Conservation (phyloP, 2,888 invertebrate genomes). For the Dicyrtomina minuta region DNA sequence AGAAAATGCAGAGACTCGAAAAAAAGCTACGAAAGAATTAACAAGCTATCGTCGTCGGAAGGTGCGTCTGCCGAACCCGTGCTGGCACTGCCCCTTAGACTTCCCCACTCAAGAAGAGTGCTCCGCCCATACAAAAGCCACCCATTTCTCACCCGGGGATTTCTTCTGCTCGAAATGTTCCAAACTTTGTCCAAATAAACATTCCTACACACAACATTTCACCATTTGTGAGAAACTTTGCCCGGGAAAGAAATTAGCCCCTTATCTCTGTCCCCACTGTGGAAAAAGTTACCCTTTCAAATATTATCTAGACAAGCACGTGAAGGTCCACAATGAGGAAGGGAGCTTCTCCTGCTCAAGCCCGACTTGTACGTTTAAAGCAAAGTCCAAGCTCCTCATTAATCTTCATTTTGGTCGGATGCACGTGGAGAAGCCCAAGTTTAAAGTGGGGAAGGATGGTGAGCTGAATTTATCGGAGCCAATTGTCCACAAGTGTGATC, state of each 20-base stretch:
- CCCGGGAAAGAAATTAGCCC: not conserved
- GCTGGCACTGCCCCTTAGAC: conserved; percentile 15
- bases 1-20: too few relatives aligned
- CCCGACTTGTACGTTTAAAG: not conserved
- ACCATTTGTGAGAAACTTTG: not conserved
- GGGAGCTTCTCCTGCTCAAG: not conserved
- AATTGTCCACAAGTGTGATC: not conserved
- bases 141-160: not conserved
- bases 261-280: conserved; percentile 12
- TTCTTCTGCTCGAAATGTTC: conserved; percentile 10
- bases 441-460: too few relatives aligned
- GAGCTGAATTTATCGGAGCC: too few relatives aligned
- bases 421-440: conserved; percentile 6
- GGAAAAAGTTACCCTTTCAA: not conserved
- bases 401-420: conserved; percentile 1
- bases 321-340: conserved; percentile 2
- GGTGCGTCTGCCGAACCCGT: not conserved
- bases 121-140: conserved; percentile 14
- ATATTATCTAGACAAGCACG: not conserved
- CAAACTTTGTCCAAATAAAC: not conserved
- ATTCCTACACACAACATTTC: not conserved
- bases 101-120: conserved; percentile 11
- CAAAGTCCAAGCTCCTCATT: not conserved
- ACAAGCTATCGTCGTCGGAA: conserved; percentile 5
- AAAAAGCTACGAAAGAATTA: too few relatives aligned